phyloP scores from a whole-genome alignment of 2,113 vertebrate genomes.

The Otocyon megalotis region DNA sequence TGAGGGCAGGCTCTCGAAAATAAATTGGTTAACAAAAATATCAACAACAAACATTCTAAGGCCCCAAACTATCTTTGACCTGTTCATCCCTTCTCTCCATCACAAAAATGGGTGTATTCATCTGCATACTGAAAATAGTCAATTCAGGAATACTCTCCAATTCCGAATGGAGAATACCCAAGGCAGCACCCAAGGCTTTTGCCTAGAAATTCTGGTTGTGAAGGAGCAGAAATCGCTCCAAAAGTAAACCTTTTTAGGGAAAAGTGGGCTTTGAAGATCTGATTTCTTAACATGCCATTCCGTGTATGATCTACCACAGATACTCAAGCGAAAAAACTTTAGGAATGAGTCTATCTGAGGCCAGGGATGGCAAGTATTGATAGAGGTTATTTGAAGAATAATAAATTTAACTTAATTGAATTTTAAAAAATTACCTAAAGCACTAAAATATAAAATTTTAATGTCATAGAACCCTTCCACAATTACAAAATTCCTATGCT shows the following conservation, averaged over 20 bases:
- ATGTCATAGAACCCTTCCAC: not conserved
- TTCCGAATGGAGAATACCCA: not conserved
- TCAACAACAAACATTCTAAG: not conserved
- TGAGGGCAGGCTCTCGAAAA: not conserved
- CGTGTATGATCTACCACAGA: not conserved
- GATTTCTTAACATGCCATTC: not conserved
- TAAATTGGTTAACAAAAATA: not conserved
- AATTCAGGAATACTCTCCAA: not conserved
- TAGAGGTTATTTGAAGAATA: not conserved
- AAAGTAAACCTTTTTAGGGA: not conserved
- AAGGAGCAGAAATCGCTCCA: not conserved
- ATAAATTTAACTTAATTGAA: not conserved
- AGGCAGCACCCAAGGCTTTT: not conserved
- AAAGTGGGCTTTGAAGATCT: not conserved
- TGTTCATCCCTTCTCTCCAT: not conserved
- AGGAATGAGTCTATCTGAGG: not conserved
- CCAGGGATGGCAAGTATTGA: not conserved
- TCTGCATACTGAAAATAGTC: not conserved
- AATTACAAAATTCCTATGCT: not conserved
- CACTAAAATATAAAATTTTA: not conserved
- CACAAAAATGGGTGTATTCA: not conserved
- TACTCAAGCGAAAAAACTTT: not conserved
- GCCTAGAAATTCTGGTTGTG: not conserved
- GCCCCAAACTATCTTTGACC: not conserved
- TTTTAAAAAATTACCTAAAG: not conserved